Evolutionary conservation across 2,113 vertebrate species (phyloP).

Genomic region (Crocuta crocuta): DNA sequence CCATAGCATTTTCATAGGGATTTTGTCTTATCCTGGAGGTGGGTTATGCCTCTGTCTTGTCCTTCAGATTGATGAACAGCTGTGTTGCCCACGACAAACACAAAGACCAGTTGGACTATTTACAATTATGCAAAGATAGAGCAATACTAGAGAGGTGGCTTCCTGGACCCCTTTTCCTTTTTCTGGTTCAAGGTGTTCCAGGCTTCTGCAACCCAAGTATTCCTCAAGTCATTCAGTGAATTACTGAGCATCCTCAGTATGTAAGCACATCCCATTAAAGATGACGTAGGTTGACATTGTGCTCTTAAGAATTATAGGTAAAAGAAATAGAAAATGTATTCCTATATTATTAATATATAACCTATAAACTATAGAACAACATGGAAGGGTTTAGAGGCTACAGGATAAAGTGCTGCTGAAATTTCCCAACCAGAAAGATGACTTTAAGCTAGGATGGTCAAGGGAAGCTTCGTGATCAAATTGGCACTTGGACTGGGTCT

Average conservation of each 20-base stretch:
- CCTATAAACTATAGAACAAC: not conserved
- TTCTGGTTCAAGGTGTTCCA: not conserved
- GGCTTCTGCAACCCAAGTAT: not conserved
- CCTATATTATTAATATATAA: not conserved
- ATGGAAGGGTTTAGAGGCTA: not conserved
- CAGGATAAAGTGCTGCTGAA: not conserved
- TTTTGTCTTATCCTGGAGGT: not conserved
- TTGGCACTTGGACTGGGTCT: not conserved
- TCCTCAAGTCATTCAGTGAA: not conserved
- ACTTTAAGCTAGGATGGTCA: not conserved
- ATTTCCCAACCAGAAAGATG: not conserved
- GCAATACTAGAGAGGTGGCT: not conserved
- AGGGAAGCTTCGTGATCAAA: conserved; percentile 12
- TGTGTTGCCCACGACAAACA: not conserved
- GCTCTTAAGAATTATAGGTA: not conserved
- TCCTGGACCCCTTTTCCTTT: not conserved
- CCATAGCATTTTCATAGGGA: not conserved
- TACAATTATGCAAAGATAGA: not conserved
- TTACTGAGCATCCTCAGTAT: not conserved
- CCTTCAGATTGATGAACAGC: not conserved
- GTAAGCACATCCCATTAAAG: not conserved
- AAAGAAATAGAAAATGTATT: not conserved
- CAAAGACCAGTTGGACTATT: not conserved
- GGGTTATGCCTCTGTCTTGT: not conserved
- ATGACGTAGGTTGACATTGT: not conserved